Evolutionary conservation across 2,113 vertebrate species (phyloP).

Genomic region (Azemiops feae): DNA sequence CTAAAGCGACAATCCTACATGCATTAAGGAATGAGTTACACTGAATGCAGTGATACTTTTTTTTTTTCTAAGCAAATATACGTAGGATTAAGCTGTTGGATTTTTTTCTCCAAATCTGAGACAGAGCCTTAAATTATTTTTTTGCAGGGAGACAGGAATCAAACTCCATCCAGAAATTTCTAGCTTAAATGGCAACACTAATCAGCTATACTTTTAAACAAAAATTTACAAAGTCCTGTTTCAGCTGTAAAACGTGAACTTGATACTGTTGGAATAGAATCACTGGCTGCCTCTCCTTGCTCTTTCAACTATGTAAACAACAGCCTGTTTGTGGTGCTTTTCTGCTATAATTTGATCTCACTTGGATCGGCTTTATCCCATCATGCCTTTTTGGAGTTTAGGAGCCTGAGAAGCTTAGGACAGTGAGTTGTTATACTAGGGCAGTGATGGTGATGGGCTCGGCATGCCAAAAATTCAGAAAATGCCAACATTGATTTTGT

Average conservation of each 20-base stretch:
- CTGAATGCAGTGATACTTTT: background rate
- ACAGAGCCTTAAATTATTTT: background rate
- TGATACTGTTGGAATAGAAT: conserved; percentile 35
- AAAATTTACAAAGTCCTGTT: conserved; percentile 45
- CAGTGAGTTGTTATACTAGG: conserved; percentile 9
- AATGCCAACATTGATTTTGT: background rate
- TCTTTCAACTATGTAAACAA: background rate
- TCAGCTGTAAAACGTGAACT: conserved; percentile 31
- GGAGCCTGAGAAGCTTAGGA: background rate
- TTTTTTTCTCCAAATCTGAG: background rate
- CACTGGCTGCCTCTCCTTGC: conserved; percentile 33
- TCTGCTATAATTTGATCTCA: background rate
- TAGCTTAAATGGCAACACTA: background rate
- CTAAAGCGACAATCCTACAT: background rate
- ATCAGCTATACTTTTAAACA: conserved; percentile 26
- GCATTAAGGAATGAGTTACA: background rate
- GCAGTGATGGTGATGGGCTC: background rate
- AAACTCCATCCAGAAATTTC: background rate
- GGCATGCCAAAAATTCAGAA: background rate
- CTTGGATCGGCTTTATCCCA: conserved; percentile 4
- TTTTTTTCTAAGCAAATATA: background rate
- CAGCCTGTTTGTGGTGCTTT: conserved; percentile 30
- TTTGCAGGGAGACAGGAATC: background rate
- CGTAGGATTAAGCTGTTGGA: background rate
- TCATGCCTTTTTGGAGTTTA: background rate